A percentile compares a stretch with the other conserved stretches of the same genome.
Evolutionary conservation across 2,113 vertebrate species (phyloP).

Genomic region (Condylura cristata): DNA sequence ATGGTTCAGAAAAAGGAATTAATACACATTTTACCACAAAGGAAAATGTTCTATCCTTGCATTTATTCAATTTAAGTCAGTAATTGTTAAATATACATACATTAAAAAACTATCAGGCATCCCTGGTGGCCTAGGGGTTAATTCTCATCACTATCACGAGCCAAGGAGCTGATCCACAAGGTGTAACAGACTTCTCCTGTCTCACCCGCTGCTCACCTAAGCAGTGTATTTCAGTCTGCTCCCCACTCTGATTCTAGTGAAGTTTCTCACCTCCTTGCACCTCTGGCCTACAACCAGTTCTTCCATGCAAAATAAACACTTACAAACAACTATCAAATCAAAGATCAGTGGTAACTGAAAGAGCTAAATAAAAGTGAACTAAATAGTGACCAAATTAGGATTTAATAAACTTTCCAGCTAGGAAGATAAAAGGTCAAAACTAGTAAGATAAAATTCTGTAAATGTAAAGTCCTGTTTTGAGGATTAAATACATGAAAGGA

Average conservation of each 20-base stretch:
- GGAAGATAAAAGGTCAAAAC: neutral
- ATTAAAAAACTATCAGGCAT: neutral
- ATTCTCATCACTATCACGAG: too few species aligned
- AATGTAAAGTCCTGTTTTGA: neutral
- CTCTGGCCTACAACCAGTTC: too few species aligned
- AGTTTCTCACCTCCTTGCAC: too few species aligned
- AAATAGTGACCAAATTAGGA: neutral
- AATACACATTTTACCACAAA: constrained; percentile 20
- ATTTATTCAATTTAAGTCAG: neutral
- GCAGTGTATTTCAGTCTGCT: too few species aligned
- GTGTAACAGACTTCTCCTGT: too few species aligned
- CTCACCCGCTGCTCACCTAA: too few species aligned
- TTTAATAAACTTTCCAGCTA: constrained; percentile 7
- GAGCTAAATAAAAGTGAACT: neutral
- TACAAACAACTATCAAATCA: neutral
- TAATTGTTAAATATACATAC: neutral
- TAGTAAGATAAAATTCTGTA: constrained; percentile 24
- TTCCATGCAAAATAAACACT: too few species aligned
- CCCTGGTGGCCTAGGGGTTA: too few species aligned
- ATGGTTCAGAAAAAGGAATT: constrained; percentile 25
- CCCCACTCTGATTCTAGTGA: too few species aligned
- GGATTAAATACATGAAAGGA: neutral
- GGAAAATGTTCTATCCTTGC: neutral
- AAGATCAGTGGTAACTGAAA: constrained; percentile 13
- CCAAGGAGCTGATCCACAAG: too few species aligned